These are phyloP conservation scores for Euzophera pinguis DNA, from an alignment of 2,888 invertebrate genomes.

Conservation along the genomic window DNA sequence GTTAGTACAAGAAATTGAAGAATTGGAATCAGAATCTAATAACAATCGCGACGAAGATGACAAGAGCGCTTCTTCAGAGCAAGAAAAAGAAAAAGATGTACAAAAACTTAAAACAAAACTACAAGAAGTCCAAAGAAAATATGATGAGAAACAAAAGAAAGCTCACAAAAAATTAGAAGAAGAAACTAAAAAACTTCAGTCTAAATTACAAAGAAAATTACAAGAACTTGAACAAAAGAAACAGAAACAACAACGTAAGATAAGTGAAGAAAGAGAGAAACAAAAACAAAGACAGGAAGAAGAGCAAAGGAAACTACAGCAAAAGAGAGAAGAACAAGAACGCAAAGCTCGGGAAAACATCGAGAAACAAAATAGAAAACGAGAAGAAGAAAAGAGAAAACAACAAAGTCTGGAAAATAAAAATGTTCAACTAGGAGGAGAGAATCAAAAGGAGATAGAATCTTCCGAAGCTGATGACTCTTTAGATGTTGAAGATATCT, in stretches of 20 bases:
- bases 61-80: constrained; percentile 18
- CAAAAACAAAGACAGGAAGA: constrained; percentile 32
- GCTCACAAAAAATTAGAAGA: constrained; percentile 28
- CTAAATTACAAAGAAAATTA: constrained; percentile 30
- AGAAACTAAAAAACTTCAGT: constrained; percentile 31
- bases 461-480: constrained; percentile 27
- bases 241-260: constrained; percentile 28
- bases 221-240: constrained; percentile 33
- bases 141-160: constrained; percentile 31
- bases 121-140: constrained; percentile 39
- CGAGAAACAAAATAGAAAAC: constrained; percentile 19
- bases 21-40: neutral
- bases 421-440: constrained; percentile 35
- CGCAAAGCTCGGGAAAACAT: constrained; percentile 33
- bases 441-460: constrained; percentile 36
- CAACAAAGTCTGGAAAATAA: constrained; percentile 27
- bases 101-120: constrained; percentile 37
- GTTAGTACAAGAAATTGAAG: neutral
- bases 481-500: constrained; percentile 62
- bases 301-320: constrained; percentile 18
- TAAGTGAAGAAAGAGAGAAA: constrained; percentile 26
- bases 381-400: constrained; percentile 20
- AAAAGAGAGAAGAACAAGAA: constrained; percentile 24
- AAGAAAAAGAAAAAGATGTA: constrained; percentile 31
- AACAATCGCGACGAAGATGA: neutral